Base-by-base conservation (phyloP, 2,888 invertebrate genomes). In the Ophion costatus region DNA sequence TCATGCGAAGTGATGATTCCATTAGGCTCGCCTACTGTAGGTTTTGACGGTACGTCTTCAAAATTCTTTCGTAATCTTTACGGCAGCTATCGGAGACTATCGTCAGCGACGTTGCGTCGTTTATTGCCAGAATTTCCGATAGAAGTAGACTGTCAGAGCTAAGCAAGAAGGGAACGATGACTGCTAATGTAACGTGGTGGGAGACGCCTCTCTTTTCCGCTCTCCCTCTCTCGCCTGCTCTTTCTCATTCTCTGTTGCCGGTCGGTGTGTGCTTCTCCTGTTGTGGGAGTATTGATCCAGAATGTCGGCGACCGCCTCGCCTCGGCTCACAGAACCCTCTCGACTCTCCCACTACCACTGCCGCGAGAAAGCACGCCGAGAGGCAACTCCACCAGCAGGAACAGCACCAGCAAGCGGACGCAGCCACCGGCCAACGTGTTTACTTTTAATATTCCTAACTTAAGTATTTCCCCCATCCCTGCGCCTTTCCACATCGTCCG, bases 211-310 rank as follows among this genome's bases (percentile, higher is more conserved):
- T 64, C 69, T 57, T 33, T 79, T 14, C 51, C 14, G 17, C 63
- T 83, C 75, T 75, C 20, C 9, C 22, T 74, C 24, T 74, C 14
- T 51, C 5, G 51, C 51, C 51, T 17, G 51, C 14, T 51, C 51
- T 38, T 20, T 67, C n/a, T 59, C 59, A 4, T 51, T 74, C 73
- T 73, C 73, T 69, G 61, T 61, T 78, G 80, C 80, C 80, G 80
- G 80, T 75, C 24, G 67, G 33, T 38, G 70, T 45, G 73, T 82
- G 71, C 66, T 81, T 77, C 71, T 71, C 61, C 61, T 87, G 66
- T 84, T 84, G 92, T 91, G 91, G 92, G 92, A 93, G 93, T 93
- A 93, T 93, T 93, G 93, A 93, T 93, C 93, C 92, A 92, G 89
- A 92, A 92, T 92, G 91, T 90, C 91, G 91, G 90, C 92, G 89